These are phyloP conservation scores for Lepilemur ruficaudatus DNA, from an alignment of 2,797 vertebrate genomes.

Conservation along the genomic window DNA sequence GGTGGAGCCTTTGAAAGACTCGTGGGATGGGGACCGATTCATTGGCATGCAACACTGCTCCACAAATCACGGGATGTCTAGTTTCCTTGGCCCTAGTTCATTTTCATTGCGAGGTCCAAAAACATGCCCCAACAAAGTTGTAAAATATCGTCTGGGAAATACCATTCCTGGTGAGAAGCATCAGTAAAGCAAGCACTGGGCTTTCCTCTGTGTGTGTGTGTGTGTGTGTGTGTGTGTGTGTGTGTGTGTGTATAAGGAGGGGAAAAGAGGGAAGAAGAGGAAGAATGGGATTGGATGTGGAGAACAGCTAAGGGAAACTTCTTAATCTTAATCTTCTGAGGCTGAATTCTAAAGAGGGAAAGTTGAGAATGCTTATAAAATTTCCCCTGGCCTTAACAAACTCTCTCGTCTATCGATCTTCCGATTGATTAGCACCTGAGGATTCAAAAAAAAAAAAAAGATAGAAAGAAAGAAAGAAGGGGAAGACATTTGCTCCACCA, in stretches of 20 bases:
- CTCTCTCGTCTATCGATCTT: not conserved
- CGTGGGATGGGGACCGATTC: not conserved
- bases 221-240: not conserved
- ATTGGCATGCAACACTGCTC: not conserved
- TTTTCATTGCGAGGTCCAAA: not conserved
- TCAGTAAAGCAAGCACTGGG: not conserved
- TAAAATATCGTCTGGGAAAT: not conserved
- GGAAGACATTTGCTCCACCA: not conserved
- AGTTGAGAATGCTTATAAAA: not conserved
- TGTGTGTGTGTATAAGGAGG: not conserved
- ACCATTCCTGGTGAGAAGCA: not conserved
- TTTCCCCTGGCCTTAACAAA: not conserved
- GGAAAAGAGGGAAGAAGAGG: not conserved
- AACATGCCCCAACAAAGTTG: not conserved
- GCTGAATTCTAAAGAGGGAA: not conserved
- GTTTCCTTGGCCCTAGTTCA: not conserved
- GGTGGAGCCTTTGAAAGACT: not conserved
- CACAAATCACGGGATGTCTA: not conserved
- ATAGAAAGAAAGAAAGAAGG: not conserved
- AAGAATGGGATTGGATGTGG: not conserved
- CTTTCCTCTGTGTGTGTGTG: not conserved
- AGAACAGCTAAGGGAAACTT: not conserved
- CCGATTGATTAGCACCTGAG: slow-evolving; percentile 16
- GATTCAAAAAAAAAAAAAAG: not conserved
- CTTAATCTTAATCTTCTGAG: not conserved